Base-by-base conservation (phyloP, 2,113 vertebrate species). In the Paedocypris sp. region DNA sequence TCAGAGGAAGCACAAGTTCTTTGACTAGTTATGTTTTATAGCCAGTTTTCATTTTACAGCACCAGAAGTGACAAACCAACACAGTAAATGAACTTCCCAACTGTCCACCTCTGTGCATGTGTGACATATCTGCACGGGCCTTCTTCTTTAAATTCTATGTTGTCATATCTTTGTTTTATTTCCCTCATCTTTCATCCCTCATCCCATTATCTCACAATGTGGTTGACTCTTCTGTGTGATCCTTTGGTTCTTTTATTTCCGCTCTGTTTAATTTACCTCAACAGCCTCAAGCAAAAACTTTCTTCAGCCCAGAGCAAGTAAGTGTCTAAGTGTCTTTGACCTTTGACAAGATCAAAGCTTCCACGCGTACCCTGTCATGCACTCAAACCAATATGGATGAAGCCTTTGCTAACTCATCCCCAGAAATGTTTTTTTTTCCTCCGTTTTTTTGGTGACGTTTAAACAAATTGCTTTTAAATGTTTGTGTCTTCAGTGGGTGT, bases 221-320 rank as follows among this genome's bases (percentile, higher is more conserved):
- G 10, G 10, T 19, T 29, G n/a, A 36, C 9, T 4, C 43, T 42
- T 49, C 15, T 58, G 18, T 32, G 25, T 84, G 77, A 85, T 80
- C 88, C 76, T 84, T 84, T 80, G 81, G 88, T 83, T 85, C 75
- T 86, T 77, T 86, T 85, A 78, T 85, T 79, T 88, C 86, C 85
- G 87, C 80, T 92, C 79, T 92, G 85, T n/a, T n/a, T 85, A 88
- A 90, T 91, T 86, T 89, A 86, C 81, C 88, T 87, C 90, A 92
- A 89, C 93, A 98, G 95, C 91, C 90, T 98, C 95, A 98, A 98
- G 92, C 90, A 92, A 94, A 96, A 94, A 93, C 89, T 98, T 77
- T 82, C 92, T 82, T 85, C 88, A 80, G 85, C 86, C 56, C 85
- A 91, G 84, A 93, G 90, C 92, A 94, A 96, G 93, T 98, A 95